Percentiles rank a stretch among this genome's conserved stretches.
phyloP scores from a whole-genome alignment of 2,888 invertebrate species.

The Cloeon dipterum region DNA sequence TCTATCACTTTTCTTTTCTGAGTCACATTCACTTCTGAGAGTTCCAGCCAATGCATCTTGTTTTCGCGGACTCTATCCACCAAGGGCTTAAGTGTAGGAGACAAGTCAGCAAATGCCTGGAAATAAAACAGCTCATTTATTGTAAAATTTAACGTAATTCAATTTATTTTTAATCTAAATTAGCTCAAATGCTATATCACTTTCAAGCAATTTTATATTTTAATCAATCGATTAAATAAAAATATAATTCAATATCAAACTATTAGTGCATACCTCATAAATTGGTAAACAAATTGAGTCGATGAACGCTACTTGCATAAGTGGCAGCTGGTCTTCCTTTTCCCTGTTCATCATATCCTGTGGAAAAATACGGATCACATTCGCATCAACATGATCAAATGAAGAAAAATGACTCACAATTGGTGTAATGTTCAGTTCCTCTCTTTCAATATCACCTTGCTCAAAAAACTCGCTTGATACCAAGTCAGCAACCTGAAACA shows the following conservation, averaged over 20 bases:
- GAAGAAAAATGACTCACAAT: conserved; percentile 46
- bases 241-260: neutral
- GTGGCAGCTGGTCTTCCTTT: conserved; percentile 78
- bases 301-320: conserved; percentile 91
- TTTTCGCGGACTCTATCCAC: conserved; percentile 64
- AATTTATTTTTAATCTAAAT: neutral
- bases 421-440: conserved; percentile 73
- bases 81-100: conserved; percentile 54
- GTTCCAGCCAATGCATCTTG: conserved; percentile 60
- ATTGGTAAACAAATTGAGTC: conserved; percentile 87
- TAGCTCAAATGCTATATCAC: neutral
- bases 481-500: conserved; percentile 49
- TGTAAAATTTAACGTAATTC: neutral
- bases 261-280: conserved; percentile 63
- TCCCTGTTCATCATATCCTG: conserved; percentile 91
- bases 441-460: conserved; percentile 76
- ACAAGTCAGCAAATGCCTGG: conserved; percentile 65
- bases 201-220: neutral
- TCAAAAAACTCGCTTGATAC: conserved; percentile 86
- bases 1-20: too few relatives aligned
- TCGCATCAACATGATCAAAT: too few relatives aligned
- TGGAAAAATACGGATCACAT: conserved; percentile 10
- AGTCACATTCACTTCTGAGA: conserved; percentile 22
- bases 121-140: conserved; percentile 7
- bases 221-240: neutral